Base-by-base conservation (phyloP, 2,888 invertebrate genomes). In the Morpho achilles region DNA sequence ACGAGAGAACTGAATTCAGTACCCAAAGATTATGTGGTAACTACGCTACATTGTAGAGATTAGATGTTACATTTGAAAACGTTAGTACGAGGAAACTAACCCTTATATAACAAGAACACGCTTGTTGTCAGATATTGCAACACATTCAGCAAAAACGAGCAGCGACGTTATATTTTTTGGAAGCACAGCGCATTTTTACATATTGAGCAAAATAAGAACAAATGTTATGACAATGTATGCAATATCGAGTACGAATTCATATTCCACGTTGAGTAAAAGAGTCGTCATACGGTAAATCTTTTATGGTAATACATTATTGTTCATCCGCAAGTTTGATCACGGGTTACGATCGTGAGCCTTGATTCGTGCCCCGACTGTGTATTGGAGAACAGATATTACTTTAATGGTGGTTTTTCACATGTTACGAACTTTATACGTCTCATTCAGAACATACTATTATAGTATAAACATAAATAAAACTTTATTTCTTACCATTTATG, bases 181-280 rank as follows among this genome's bases (percentile, higher is more conserved):
- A 70, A 70, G 66, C 70, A 62, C 69, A 72, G 72, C 73, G 74
- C 77, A 76, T 75, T 72, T 75, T 70, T 70, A 74, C 76, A 76
- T 75, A 75, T 75, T 73, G 71, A 66, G 71, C 72, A 70, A 75
- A 67, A 75, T 77, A 64, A 64, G 62, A 65, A 71, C 69, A 72
- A 71, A 69, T 70, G 67, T 78, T 79, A 75, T 77, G 74, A 75
- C 78, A 81, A 80, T 79, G 74, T 80, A 84, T 82, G 80, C 83
- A 76, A 76, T 76, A 76, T 82, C 83, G 77, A 84, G 83, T 82
- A 80, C 75, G 80, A 76, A 84, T 87, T 82, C 82, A 82, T 87
- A 87, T 86, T 81, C 85, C 80, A 80, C 79, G 80, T 77, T 74
- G 76, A 78, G 75, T 80, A 80, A 87, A 82, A 84, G 82, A 85